phyloP scores from a whole-genome alignment of 2,797 vertebrate species.

The Clamator glandarius region DNA sequence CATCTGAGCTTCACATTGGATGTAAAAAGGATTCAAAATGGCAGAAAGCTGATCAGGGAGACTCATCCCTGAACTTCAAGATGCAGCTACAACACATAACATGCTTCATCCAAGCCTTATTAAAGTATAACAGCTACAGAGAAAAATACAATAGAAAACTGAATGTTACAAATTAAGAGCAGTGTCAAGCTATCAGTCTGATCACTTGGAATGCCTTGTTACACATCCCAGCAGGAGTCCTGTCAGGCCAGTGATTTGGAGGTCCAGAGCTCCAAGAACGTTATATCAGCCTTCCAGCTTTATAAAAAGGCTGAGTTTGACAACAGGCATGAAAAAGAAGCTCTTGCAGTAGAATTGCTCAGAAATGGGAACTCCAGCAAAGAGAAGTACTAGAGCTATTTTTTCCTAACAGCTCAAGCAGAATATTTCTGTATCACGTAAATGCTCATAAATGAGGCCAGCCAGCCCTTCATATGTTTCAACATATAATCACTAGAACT shows the following conservation, averaged over 20 bases:
- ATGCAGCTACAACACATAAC: neutral
- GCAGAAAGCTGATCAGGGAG: neutral
- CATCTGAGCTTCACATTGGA: neutral
- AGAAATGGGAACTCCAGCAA: neutral
- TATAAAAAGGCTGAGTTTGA: neutral
- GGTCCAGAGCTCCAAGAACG: neutral
- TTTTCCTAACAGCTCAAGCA: neutral
- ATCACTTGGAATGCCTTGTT: neutral
- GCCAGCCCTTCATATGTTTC: neutral
- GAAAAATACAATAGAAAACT: neutral
- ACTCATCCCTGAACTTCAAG: neutral
- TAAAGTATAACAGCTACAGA: neutral
- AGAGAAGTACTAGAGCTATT: fast-evolving
- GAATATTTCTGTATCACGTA: neutral
- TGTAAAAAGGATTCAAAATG: neutral
- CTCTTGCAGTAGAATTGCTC: neutral
- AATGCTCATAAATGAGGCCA: neutral
- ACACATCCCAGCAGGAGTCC: neutral
- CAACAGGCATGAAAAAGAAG: neutral
- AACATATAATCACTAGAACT: neutral
- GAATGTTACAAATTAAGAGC: neutral
- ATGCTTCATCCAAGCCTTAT: neutral
- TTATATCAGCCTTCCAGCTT: neutral
- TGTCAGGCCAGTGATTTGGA: neutral
- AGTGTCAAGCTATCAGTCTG: neutral